Evolutionary conservation across 2,113 vertebrate genomes (phyloP).

Genomic region (Heterotilapia buettikoferi): DNA sequence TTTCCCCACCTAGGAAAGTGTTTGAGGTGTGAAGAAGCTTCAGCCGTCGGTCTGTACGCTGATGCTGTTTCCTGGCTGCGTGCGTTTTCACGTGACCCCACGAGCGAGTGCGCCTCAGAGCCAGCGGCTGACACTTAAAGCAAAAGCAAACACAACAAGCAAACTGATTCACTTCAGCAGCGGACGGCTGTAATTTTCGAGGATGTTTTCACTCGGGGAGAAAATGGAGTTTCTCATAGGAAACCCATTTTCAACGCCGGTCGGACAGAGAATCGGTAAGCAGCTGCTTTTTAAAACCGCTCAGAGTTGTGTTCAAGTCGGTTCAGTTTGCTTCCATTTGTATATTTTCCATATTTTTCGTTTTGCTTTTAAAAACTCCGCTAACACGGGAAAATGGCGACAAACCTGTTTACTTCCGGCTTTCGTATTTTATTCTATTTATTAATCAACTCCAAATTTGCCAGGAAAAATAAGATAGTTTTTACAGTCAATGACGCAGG

Average conservation of each 20-base stretch:
- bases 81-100: conserved; percentile 49
- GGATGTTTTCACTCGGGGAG: conserved; percentile 62
- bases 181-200: not conserved
- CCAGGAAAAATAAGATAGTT: not conserved
- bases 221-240: conserved; percentile 88
- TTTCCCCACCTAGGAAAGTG: rapidly evolving
- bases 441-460: not conserved
- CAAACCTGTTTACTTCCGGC: rapidly evolving
- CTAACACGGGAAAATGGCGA: no score
- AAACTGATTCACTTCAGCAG: not conserved
- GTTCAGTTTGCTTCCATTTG: not conserved
- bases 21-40: not conserved
- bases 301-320: not conserved
- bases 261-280: conserved; percentile 92
- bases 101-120: not conserved
- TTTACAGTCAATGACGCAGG: not conserved
- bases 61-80: conserved; percentile 4
- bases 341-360: not conserved
- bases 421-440: not conserved
- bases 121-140: not conserved
- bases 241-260: conserved; percentile 84
- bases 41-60: not conserved
- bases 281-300: not conserved
- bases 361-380: rapidly evolving
- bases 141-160: not conserved